A percentile compares a stretch with the other conserved stretches of the same genome.
Evolutionary conservation across 2,888 invertebrate genomes (phyloP).

Genomic region (Diarsia mendica): DNA sequence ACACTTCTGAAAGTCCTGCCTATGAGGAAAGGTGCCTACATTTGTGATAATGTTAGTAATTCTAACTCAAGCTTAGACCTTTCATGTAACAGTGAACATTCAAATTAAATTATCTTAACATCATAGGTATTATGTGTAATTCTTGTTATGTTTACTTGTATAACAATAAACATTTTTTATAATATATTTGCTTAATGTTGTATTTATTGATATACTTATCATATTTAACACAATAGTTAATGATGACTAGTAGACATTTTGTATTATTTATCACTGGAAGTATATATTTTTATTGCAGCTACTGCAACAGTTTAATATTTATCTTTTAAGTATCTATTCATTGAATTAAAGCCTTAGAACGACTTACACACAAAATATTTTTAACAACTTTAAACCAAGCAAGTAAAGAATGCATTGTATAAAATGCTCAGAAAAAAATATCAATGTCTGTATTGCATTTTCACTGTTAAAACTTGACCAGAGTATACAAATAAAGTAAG

Average conservation of each 20-base stretch:
- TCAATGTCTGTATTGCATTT: neutral
- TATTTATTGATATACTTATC: conserved; percentile 31
- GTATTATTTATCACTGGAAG: neutral
- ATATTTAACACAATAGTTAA: conserved; percentile 5
- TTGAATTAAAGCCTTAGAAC: neutral
- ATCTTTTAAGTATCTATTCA: neutral
- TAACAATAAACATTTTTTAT: conserved; percentile 49
- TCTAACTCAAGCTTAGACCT: conserved; percentile 74
- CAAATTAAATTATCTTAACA: conserved; percentile 54
- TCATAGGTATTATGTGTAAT: conserved; percentile 33
- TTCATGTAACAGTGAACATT: conserved; percentile 73
- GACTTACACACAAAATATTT: neutral
- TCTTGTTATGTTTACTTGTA: conserved; percentile 48
- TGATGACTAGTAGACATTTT: conserved; percentile 9
- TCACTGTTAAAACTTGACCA: neutral
- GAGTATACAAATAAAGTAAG: neutral
- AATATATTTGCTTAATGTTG: neutral
- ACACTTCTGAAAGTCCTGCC: conserved; percentile 95
- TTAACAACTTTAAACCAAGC: neutral
- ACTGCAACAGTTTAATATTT: conserved; percentile 1
- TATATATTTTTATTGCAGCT: conserved; percentile 5
- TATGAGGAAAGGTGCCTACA: conserved; percentile 93
- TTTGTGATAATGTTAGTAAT: conserved; percentile 76
- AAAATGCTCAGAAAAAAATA: neutral
- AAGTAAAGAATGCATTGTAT: neutral